Evolutionary conservation across 1,140 invertebrate species (phyloP).

Genomic region (Portunus trituberculatus): DNA sequence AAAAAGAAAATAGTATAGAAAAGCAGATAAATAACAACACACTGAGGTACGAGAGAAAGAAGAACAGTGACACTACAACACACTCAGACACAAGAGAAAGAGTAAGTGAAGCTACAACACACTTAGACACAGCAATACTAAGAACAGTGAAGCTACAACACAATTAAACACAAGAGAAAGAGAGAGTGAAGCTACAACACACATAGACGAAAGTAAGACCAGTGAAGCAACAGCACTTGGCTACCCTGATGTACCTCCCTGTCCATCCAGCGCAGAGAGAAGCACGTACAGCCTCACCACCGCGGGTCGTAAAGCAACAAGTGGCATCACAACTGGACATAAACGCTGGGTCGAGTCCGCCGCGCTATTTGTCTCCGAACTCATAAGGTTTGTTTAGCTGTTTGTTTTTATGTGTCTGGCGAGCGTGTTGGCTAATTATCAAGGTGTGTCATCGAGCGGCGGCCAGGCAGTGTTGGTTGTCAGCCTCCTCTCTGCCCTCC

Average conservation of each 20-base stretch:
- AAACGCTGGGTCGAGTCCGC: neutral
- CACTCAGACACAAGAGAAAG: neutral
- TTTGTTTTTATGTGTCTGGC: neutral
- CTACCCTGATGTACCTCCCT: no score
- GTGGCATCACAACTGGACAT: neutral
- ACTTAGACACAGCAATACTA: neutral
- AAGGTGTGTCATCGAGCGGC: neutral
- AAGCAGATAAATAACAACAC: no score
- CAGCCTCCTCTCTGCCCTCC: neutral
- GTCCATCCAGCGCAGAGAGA: neutral
- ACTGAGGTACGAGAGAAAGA: no score
- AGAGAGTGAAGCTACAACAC: neutral
- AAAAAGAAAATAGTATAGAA: no score
- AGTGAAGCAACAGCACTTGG: no score
- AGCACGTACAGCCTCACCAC: neutral
- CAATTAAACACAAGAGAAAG: neutral
- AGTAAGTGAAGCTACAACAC: neutral
- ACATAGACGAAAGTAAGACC: no score
- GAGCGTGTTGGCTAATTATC: neutral
- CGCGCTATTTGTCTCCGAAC: neutral
- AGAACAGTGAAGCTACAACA: neutral
- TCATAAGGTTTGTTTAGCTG: conserved; percentile 1
- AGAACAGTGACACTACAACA: neutral
- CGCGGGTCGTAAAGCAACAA: neutral
- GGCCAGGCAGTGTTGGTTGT: neutral